These are phyloP conservation scores for Chromobotia macracanthus DNA, from an alignment of 2,797 vertebrate species.

Conservation along the genomic window DNA sequence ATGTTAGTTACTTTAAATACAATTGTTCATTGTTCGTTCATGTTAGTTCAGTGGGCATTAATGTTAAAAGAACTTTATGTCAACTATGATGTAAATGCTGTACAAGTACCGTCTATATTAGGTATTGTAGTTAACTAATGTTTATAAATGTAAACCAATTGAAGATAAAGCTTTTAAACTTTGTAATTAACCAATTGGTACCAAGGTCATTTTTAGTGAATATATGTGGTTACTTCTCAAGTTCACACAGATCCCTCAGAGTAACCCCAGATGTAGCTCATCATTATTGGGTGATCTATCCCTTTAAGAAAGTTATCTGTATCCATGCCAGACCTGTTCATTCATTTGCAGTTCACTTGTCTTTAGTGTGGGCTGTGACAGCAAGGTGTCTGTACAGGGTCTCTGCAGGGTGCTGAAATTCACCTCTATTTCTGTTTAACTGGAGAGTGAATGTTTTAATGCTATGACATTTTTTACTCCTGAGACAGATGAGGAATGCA, in stretches of 20 bases:
- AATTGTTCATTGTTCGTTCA: no score
- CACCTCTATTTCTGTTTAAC: neutral
- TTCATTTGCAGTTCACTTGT: no score
- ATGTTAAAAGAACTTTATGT: no score
- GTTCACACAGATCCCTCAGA: neutral
- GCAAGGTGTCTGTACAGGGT: neutral
- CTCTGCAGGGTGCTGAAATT: neutral
- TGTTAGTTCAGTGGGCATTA: no score
- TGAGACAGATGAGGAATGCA: no score
- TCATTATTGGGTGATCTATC: neutral
- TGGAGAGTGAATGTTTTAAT: neutral
- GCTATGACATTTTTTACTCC: no score
- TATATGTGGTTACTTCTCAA: neutral
- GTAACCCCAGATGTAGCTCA: neutral
- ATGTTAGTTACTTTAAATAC: no score
- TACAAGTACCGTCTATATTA: no score
- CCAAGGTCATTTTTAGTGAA: neutral
- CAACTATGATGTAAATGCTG: no score
- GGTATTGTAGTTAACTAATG: no score
- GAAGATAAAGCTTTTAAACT: neutral
- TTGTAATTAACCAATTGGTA: neutral
- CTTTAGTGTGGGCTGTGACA: no score
- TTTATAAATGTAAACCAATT: no score
- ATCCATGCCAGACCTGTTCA: neutral
- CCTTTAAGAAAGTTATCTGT: neutral